Evolutionary conservation across 2,113 vertebrate genomes (phyloP), one percentile per base, ranked within the genome.

Genomic region (Eptesicus fuscus): DNA sequence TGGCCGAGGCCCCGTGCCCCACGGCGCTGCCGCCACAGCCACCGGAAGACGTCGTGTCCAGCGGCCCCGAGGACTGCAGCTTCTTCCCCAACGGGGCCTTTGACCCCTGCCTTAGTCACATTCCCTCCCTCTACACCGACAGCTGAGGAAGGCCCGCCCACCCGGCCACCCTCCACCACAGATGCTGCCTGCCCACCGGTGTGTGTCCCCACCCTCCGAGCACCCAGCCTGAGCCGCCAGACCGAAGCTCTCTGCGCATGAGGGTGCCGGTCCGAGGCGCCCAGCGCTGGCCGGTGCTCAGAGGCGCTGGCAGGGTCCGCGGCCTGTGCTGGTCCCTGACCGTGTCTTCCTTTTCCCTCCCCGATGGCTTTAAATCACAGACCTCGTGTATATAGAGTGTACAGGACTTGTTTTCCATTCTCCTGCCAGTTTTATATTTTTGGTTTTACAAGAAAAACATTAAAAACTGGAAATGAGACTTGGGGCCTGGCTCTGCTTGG

Each of bases 61-160:
- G 77, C 0, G 98, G 99, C 97, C 98, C 99, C 0, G 99, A 99
- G 83, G 99, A 99, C 94, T 99, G 97, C 67, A 96, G 99, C 94
- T 99, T 99, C 98, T 99, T 99, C 98, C 99, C 99, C 97, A 99
- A 99, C 9, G 98, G 99, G 87, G 98, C 98, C 98, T 99, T 99
- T 37, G 99, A 99, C 97, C 99, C 99, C 96, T 99, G 99, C 98
- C 98, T 99, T 98, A 99, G 98, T 97, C 99, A 99, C 98, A 99
- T 99, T 95, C 99, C 99, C 25, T 99, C 99, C 65, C 99, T 99
- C 97, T 99, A 99, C 96, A 99, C 99, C 0, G 99, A 99, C 96
- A 99, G 99, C 97, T 99, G 98, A 94, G 86, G 92, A 49, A 63
- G 47, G 90, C 44, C 61, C 20, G 61, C 86, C 20, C 20, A 4